Percentiles rank a stretch among this genome's conserved stretches.
phyloP scores from a whole-genome alignment of 2,888 invertebrate species.

The Mystacides longicornis region DNA sequence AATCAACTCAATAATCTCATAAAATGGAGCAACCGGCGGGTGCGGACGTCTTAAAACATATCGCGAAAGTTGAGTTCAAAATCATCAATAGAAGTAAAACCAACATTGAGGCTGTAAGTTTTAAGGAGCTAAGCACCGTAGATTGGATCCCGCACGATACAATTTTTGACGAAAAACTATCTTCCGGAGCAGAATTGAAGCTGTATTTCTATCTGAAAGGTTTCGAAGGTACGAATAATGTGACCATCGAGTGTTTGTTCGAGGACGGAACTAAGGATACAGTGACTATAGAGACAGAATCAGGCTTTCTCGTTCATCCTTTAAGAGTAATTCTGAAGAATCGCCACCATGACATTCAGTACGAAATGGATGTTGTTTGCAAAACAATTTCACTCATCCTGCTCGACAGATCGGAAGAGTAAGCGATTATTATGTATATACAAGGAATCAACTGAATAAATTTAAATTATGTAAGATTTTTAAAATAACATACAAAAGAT shows the following conservation, averaged over 20 bases:
- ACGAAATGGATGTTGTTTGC: neutral
- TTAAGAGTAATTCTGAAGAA: neutral
- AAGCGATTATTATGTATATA: neutral
- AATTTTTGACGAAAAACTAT: neutral
- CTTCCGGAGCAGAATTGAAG: neutral
- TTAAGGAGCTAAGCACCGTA: neutral
- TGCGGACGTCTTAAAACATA: too few species aligned
- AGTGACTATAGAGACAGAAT: neutral
- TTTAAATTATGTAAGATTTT: too few species aligned
- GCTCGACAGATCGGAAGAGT: neutral
- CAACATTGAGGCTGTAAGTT: neutral
- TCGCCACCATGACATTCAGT: neutral
- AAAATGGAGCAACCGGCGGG: too few species aligned
- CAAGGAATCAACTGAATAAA: neutral
- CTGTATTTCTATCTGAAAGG: neutral
- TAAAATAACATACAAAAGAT: too few species aligned
- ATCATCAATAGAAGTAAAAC: neutral
- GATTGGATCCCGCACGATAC: neutral
- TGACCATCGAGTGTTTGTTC: neutral
- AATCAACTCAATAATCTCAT: too few species aligned
- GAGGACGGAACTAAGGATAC: neutral
- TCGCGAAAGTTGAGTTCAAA: neutral
- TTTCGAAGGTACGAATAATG: neutral
- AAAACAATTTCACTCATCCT: neutral
- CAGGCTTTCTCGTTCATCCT: neutral